phyloP scores from a whole-genome alignment of 2,797 vertebrate species.

The Uromys caudimaculatus region DNA sequence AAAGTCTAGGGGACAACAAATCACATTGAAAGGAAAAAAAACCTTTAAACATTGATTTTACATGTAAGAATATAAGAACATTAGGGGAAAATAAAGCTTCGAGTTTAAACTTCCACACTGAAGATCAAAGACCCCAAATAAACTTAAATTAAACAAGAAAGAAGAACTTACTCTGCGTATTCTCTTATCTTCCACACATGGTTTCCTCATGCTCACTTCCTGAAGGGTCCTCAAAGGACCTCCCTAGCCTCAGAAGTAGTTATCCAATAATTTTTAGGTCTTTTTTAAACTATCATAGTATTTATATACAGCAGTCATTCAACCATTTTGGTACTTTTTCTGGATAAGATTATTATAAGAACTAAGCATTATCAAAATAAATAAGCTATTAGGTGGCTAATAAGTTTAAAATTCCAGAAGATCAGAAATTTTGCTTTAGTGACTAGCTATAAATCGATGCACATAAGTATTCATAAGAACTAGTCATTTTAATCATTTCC shows the following conservation, averaged over 20 bases:
- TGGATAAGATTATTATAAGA: neutral
- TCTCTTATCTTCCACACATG: neutral
- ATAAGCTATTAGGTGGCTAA: slow-evolving; percentile 14
- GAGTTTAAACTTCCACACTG: neutral
- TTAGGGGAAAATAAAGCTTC: neutral
- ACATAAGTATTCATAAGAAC: slow-evolving; percentile 16
- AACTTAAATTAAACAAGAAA: slow-evolving; percentile 18
- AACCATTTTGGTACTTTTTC: neutral
- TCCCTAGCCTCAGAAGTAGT: neutral
- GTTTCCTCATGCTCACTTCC: neutral
- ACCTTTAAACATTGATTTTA: neutral
- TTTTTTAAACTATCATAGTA: slow-evolving; percentile 27
- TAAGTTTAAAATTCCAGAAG: slow-evolving; percentile 43
- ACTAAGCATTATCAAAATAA: slow-evolving; percentile 29
- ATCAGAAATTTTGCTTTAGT: slow-evolving; percentile 30
- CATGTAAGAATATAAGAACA: neutral
- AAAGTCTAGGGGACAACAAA: neutral
- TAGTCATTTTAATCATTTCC: neutral
- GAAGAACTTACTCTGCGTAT: neutral
- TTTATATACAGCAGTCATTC: neutral
- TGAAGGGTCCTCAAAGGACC: neutral
- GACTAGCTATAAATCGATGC: neutral
- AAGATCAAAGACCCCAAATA: neutral
- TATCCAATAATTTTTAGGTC: neutral
- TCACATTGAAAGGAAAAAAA: neutral